Conservation (phyloP, 2,888 invertebrate genomes). For the Cephonodes hylas region DNA sequence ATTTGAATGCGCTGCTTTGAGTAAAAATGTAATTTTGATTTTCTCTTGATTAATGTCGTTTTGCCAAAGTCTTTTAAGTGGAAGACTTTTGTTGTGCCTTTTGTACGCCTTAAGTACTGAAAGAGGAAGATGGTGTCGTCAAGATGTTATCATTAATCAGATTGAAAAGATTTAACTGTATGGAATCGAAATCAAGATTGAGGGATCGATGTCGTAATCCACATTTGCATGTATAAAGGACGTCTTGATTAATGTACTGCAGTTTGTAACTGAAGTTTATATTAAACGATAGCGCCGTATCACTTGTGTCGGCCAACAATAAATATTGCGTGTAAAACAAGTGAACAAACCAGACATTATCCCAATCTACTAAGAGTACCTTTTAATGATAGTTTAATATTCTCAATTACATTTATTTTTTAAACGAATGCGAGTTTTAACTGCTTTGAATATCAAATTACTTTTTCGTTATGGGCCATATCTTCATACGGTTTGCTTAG, state of each 20-base stretch:
- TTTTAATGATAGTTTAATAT: too few species aligned
- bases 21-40: conserved; percentile 35
- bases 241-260: conserved; percentile 16
- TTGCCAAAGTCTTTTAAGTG: conserved; percentile 15
- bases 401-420: too few species aligned
- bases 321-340: too few species aligned
- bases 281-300: conserved; percentile 10
- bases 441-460: too few species aligned
- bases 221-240: conserved; percentile 3
- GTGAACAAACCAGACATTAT: too few species aligned
- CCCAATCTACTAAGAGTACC: too few species aligned
- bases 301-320: background rate
- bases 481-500: too few species aligned
- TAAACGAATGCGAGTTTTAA: too few species aligned
- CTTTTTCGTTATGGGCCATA: too few species aligned
- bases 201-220: conserved; percentile 1
- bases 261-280: background rate
- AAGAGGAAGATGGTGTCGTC: background rate
- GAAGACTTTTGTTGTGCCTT: conserved; percentile 1
- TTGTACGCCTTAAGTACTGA: background rate
- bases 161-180: conserved; percentile 5
- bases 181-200: conserved; percentile 10
- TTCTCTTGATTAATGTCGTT: conserved; percentile 38
- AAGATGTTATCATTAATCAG: conserved; percentile 6
- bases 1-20: conserved; percentile 58